A percentile compares a stretch with the other conserved stretches of the same genome.
Evolutionary conservation across 64 coral and sea anemone species (phyloP).

Genomic region (Orbicella faveolata): DNA sequence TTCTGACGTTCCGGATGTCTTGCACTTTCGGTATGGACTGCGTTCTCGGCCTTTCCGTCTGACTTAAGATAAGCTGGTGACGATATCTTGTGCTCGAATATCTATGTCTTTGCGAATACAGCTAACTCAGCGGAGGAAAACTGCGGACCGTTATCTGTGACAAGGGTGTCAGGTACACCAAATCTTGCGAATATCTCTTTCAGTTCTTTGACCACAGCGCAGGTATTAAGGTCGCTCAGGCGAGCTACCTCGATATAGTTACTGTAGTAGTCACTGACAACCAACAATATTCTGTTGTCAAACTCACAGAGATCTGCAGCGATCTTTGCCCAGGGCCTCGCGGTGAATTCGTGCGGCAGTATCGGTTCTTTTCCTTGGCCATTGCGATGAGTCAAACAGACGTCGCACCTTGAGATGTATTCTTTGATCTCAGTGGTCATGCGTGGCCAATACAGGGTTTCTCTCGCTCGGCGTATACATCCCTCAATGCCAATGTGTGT

Average conservation of each 20-base stretch:
- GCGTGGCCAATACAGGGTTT: neutral
- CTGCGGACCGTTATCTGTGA: too few species aligned
- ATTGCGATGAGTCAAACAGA: constrained; percentile 24
- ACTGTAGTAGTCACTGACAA: constrained; percentile 13
- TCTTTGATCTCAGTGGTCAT: constrained; percentile 22
- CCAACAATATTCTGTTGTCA: constrained; percentile 1
- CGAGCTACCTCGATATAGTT: constrained; percentile 17
- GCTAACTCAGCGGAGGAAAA: too few species aligned
- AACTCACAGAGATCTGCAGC: constrained; percentile 19
- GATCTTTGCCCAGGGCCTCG: constrained; percentile 13
- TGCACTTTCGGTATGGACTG: too few species aligned
- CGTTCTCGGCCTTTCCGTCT: too few species aligned
- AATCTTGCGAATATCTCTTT: too few species aligned
- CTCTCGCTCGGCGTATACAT: neutral
- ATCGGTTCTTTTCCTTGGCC: constrained; percentile 44
- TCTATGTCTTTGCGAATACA: too few species aligned
- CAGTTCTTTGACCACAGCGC: too few species aligned
- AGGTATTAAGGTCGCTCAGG: neutral
- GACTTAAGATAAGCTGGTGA: too few species aligned
- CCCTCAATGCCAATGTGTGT: neutral
- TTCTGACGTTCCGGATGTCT: too few species aligned
- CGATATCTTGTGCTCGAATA: too few species aligned
- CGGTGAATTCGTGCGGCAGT: constrained; percentile 23
- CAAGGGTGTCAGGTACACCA: too few species aligned
- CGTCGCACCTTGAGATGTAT: constrained; percentile 20